Conservation (phyloP, 2,797 vertebrate genomes). For the Fistularia tabacaria region DNA sequence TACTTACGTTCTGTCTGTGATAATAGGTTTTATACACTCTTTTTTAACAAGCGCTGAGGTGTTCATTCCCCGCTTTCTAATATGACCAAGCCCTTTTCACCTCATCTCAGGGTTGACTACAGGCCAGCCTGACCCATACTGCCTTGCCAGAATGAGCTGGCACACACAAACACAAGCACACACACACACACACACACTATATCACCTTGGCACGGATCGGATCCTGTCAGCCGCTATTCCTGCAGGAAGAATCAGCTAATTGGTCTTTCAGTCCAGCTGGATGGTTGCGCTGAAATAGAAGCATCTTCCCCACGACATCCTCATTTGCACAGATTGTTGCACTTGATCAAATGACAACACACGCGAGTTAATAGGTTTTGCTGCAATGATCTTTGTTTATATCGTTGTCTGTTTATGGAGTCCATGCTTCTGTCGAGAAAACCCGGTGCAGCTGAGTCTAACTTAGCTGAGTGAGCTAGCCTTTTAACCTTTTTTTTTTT, state of each 20-base stretch:
- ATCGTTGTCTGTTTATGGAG: too few relatives aligned
- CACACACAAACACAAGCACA: constrained; percentile 25
- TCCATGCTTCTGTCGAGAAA: too few relatives aligned
- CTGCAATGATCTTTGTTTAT: too few relatives aligned
- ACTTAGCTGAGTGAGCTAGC: too few relatives aligned
- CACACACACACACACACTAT: too few relatives aligned
- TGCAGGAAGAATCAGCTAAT: constrained; percentile 46
- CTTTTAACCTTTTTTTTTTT: too few relatives aligned
- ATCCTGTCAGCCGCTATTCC: constrained; percentile 39
- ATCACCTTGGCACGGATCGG: constrained; percentile 34
- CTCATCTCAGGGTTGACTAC: constrained; percentile 29
- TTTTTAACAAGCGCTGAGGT: constrained; percentile 18
- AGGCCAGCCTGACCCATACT: constrained; percentile 21
- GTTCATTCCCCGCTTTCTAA: constrained; percentile 20
- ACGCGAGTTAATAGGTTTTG: too few relatives aligned
- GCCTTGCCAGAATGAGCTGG: constrained; percentile 45
- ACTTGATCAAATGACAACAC: too few relatives aligned
- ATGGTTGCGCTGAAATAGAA: constrained; percentile 9
- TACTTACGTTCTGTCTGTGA: constrained; percentile 8
- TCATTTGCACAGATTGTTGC: neutral
- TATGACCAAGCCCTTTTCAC: constrained; percentile 19
- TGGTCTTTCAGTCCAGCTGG: constrained; percentile 17
- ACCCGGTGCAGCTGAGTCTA: too few relatives aligned
- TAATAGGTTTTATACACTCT: constrained; percentile 7
- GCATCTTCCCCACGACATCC: neutral